A percentile compares a stretch with the other conserved stretches of the same genome.
Conservation (phyloP, 2,797 vertebrate genomes). For the Urocyon cinereoargenteus region DNA sequence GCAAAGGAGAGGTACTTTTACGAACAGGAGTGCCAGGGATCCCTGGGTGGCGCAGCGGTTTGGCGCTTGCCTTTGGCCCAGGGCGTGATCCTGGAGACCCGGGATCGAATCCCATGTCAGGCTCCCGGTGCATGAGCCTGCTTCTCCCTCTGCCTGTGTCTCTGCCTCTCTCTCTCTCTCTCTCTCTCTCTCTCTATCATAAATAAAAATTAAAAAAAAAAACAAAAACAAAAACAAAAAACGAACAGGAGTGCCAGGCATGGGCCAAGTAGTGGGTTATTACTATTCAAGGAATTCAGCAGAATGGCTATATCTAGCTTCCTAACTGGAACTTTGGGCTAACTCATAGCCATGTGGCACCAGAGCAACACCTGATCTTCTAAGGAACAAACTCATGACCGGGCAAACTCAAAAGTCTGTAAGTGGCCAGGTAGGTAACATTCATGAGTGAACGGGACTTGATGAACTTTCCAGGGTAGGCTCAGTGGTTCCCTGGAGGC, state of each 20-base stretch:
- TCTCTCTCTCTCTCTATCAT: too few species aligned
- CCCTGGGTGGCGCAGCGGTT: too few species aligned
- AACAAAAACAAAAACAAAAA: too few species aligned
- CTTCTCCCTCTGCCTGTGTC: too few species aligned
- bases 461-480: accelerated
- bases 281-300: not conserved
- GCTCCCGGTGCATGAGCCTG: too few species aligned
- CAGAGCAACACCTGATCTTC: not conserved
- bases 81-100: too few species aligned
- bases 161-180: too few species aligned
- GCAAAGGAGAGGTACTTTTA: not conserved
- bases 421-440: too few species aligned
- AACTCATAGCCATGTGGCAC: not conserved
- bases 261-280: not conserved
- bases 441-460: not conserved
- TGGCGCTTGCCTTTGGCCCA: too few species aligned
- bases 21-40: not conserved
- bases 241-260: not conserved
- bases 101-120: too few species aligned
- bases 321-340: not conserved
- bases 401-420: not conserved
- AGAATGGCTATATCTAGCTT: not conserved
- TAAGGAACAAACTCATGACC: not conserved
- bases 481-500: not conserved
- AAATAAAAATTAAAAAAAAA: too few species aligned